phyloP scores from a whole-genome alignment of 2,113 vertebrate genomes.

The Synchiropus splendidus region DNA sequence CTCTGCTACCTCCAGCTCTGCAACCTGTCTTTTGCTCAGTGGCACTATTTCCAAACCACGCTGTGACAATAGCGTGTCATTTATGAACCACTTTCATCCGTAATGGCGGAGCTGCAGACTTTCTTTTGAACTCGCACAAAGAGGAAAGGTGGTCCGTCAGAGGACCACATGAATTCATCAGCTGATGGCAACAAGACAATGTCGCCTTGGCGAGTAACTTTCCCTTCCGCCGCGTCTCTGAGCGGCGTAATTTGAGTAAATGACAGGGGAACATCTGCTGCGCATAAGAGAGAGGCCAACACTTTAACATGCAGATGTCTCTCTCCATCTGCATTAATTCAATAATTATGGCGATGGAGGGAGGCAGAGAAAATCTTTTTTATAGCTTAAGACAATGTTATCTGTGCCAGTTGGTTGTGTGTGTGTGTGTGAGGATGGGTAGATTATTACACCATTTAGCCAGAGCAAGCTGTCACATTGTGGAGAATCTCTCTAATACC shows the following conservation, averaged over 20 bases:
- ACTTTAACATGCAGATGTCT: conserved; percentile 73
- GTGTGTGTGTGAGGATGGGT: conserved; percentile 39
- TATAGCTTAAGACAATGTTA: conserved; percentile 74
- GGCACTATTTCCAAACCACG: no score
- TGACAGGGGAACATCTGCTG: conserved; percentile 70
- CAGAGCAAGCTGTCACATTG: conserved; percentile 69
- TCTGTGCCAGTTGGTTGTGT: conserved; percentile 62
- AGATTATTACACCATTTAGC: conserved; percentile 70
- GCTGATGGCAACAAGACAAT: conserved; percentile 48
- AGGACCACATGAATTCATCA: conserved; percentile 24
- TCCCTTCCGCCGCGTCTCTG: conserved; percentile 46
- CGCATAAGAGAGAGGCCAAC: conserved; percentile 65
- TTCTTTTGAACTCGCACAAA: no score
- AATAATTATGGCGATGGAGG: conserved; percentile 72
- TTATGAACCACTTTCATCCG: no score
- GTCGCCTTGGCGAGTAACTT: conserved; percentile 49
- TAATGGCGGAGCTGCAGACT: no score
- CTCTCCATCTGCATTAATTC: conserved; percentile 71
- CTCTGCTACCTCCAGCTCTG: no score
- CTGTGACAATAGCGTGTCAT: no score
- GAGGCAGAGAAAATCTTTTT: conserved; percentile 52
- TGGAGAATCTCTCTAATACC: conserved; percentile 65
- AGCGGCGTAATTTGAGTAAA: conserved; percentile 68
- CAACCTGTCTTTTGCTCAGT: no score
- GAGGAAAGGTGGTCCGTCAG: no score